phyloP scores from a whole-genome alignment of 1,140 invertebrate species.

The Charaxes varanes region DNA sequence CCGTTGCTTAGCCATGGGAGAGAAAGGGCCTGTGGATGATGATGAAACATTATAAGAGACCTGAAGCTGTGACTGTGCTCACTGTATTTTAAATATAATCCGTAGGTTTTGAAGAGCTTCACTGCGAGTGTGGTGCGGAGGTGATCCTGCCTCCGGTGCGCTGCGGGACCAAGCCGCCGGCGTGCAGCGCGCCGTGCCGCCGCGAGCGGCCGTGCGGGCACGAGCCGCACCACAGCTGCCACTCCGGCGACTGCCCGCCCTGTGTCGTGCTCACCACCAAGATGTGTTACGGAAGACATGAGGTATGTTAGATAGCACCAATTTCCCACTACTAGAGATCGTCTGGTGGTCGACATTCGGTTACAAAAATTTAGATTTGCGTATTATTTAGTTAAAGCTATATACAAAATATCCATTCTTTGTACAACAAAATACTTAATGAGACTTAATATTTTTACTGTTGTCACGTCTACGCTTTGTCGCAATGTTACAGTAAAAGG shows the following conservation, averaged over 20 bases:
- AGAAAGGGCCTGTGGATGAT: too few species aligned
- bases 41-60: too few species aligned
- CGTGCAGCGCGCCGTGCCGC: constrained; percentile 85
- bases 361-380: too few species aligned
- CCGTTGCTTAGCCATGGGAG: too few species aligned
- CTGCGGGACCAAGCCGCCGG: constrained; percentile 90
- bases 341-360: too few species aligned
- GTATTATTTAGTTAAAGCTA: too few species aligned
- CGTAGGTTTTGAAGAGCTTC: constrained; percentile 90
- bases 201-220: constrained; percentile 88
- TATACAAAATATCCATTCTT: background rate
- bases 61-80: too few species aligned
- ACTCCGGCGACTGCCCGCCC: constrained; percentile 87
- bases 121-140: constrained; percentile 91
- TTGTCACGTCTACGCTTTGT: too few species aligned
- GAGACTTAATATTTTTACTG: too few species aligned
- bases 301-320: constrained; percentile 67
- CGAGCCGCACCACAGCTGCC: constrained; percentile 80
- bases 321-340: background rate
- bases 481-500: too few species aligned
- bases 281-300: constrained; percentile 92
- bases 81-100: too few species aligned
- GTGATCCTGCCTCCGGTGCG: constrained; percentile 92
- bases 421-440: constrained; percentile 1
- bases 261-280: constrained; percentile 92